phyloP scores from a whole-genome alignment of 2,113 vertebrate species.

The Melozone crissalis region DNA sequence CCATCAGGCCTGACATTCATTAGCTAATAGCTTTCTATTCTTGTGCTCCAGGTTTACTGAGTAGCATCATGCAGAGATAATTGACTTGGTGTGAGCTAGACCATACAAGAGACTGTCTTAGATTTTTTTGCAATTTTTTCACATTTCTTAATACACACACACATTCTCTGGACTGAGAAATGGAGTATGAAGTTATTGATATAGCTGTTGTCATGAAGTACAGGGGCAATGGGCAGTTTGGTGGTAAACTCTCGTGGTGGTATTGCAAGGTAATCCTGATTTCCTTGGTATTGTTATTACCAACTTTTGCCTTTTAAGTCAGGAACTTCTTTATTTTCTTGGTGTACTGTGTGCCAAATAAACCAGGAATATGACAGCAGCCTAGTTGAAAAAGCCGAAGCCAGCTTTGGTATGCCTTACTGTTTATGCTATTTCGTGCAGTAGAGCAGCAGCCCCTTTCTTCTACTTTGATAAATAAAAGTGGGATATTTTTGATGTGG shows the following conservation, averaged over 20 bases:
- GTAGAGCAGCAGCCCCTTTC: background rate
- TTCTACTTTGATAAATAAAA: background rate
- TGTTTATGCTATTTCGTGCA: background rate
- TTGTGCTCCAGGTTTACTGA: background rate
- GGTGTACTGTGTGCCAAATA: background rate
- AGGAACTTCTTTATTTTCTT: background rate
- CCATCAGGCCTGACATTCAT: background rate
- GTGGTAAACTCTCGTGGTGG: background rate
- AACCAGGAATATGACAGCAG: background rate
- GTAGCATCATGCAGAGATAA: background rate
- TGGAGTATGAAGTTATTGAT: background rate
- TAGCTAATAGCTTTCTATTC: slow-evolving; percentile 1
- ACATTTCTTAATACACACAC: background rate
- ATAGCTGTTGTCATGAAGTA: background rate
- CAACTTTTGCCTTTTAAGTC: background rate
- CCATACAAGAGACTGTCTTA: background rate
- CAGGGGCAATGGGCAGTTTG: fast-evolving
- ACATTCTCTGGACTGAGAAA: background rate
- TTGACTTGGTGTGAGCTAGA: background rate
- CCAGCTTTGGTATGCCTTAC: background rate
- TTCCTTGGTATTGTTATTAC: background rate
- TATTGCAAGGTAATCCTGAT: background rate
- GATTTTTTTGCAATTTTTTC: background rate
- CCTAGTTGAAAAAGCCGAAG: background rate
- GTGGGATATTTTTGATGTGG: background rate